phyloP scores from a whole-genome alignment of 2,113 vertebrate species.

The Eidolon helvum region DNA sequence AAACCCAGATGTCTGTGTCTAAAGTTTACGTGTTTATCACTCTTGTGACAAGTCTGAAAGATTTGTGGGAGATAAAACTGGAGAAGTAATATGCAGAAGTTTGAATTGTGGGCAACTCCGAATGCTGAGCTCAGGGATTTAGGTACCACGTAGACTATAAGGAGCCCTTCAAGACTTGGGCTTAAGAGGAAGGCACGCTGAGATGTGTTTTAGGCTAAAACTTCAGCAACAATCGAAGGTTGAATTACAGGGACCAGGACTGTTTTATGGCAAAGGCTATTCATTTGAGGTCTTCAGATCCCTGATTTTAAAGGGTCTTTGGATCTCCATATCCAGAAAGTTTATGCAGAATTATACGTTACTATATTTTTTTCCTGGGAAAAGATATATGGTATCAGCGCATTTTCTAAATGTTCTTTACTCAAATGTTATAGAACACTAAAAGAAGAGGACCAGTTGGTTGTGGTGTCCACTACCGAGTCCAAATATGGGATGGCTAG shows the following conservation, averaged over 20 bases:
- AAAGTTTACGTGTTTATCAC: not conserved
- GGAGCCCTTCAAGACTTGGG: not conserved
- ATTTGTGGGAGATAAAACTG: not conserved
- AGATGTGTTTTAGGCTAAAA: not conserved
- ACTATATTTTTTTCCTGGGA: not conserved
- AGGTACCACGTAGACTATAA: not conserved
- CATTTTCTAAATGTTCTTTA: constrained; percentile 5
- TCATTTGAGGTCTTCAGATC: not conserved
- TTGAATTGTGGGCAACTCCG: not conserved
- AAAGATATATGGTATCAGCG: not conserved
- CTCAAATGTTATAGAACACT: not conserved
- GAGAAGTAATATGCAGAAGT: not conserved
- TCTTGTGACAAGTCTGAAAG: not conserved
- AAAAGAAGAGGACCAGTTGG: not conserved
- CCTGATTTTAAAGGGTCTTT: not conserved
- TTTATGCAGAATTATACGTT: not conserved
- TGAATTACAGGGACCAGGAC: not conserved
- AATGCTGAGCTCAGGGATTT: not conserved
- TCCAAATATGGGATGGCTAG: not conserved
- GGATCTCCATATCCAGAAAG: not conserved
- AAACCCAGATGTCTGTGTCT: not conserved
- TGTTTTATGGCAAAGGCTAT: not conserved
- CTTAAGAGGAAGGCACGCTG: not conserved
- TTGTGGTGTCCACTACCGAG: not conserved
- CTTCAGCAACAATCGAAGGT: not conserved